Base-by-base conservation (phyloP, 2,113 vertebrate genomes). In the Pelecanoides urinatrix region DNA sequence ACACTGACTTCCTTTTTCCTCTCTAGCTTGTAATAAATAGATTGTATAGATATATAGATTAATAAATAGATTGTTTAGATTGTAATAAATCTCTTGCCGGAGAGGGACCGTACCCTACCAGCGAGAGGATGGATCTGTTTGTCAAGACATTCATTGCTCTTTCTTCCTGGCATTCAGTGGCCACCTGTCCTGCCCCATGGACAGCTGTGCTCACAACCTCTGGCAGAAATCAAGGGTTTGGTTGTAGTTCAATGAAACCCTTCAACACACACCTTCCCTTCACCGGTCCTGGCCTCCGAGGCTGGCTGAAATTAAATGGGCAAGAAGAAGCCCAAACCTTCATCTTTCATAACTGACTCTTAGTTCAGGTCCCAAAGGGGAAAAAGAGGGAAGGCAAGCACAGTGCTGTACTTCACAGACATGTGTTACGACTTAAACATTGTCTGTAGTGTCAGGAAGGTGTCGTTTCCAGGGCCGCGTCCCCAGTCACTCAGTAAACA, bases 1-100 rank as follows among this genome's bases (percentile, higher is more conserved):
- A 84, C 86, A 50, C 81, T 77, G 62, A 29, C 71, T 93, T 97
- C 88, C 59, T 96, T 96, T 70, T 96, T 95, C 87, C 62, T 88
- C 71, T 95, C 83, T 80, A 23, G 13, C 45, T 86, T 34, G 40
- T 95, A 56, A n/a, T 88, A 84, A 96, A 62, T 40, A 72, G 47
- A 36, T 63, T 30, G 6, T 53, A 36, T 23, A 58, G 50, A 26
- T 63, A 16, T 11, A 45, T 27, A 45, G 38, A 26, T 86, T 86
- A 76, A 68, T n/a, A 63, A 82, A 76, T 47, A 65, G 45, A 34
- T 74, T 61, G 47, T 78, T 84, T 91, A 67, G 34, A 47, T 73
- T 29, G n/a, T 93, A 49, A 17, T 85, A 86, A 96, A 71, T 66
- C 36, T 73, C 73, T 66, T 70, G 29, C 32, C 12, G 1, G 63